These are phyloP conservation scores for Emys orbicularis DNA, from an alignment of 2,797 vertebrate genomes.

Conservation along the genomic window DNA sequence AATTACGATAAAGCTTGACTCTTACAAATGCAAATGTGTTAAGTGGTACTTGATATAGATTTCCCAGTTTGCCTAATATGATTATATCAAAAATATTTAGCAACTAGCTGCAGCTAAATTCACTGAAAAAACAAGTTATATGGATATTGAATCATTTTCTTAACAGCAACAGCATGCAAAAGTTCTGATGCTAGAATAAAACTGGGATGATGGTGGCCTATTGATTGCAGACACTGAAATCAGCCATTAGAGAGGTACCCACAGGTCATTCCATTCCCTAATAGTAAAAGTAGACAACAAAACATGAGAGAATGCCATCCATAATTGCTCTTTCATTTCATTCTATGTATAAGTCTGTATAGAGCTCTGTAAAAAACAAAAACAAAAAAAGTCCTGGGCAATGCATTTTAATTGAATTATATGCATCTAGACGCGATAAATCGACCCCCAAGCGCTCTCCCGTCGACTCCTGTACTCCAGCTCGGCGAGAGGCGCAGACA, in stretches of 20 bases:
- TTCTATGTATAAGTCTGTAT: not conserved
- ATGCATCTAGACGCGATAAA: not conserved
- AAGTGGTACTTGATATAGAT: slow-evolving; percentile 37
- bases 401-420: not conserved
- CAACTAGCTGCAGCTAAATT: slow-evolving; percentile 10
- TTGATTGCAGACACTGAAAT: slow-evolving; percentile 25
- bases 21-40: slow-evolving; percentile 39
- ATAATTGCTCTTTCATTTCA: not conserved
- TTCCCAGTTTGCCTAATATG: slow-evolving; percentile 35
- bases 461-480: too few relatives aligned
- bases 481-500: too few relatives aligned
- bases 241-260: not conserved
- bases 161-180: not conserved
- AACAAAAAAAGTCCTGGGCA: not conserved
- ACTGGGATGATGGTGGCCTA: not conserved
- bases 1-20: not conserved
- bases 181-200: slow-evolving; percentile 24
- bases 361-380: not conserved
- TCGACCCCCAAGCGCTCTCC: too few relatives aligned
- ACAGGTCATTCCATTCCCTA: not conserved
- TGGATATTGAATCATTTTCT: not conserved
- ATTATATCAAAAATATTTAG: not conserved
- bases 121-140: slow-evolving; percentile 25
- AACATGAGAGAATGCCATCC: not conserved
- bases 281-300: not conserved